Conservation (phyloP, 2,888 invertebrate species). For the Bhutanitis thaidina region DNA sequence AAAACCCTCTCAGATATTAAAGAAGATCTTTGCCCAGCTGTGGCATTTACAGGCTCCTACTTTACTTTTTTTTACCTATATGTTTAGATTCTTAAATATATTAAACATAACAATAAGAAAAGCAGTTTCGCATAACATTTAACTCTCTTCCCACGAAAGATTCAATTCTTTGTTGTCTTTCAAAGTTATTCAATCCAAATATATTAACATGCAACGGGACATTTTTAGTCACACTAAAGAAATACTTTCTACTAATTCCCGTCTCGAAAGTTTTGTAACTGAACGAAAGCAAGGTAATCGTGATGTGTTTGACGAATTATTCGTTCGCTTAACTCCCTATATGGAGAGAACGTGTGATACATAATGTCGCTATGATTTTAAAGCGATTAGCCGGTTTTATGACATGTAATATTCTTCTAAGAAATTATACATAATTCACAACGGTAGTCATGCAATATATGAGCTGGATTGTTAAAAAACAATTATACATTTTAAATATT, state of each 20-base stretch:
- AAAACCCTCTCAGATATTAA: too few species aligned
- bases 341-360: slow-evolving; percentile 34
- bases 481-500: too few species aligned
- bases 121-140: slow-evolving; percentile 1
- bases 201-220: slow-evolving; percentile 22
- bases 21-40: too few species aligned
- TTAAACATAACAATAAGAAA: too few species aligned
- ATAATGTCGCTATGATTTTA: slow-evolving; percentile 8
- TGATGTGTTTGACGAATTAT: slow-evolving; percentile 49
- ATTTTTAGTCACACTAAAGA: slow-evolving; percentile 15
- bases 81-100: too few species aligned
- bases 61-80: too few species aligned
- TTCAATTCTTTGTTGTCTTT: slow-evolving; percentile 9
- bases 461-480: too few species aligned
- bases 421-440: too few species aligned
- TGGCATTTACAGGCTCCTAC: too few species aligned
- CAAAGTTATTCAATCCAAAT: slow-evolving; percentile 16
- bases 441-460: too few species aligned
- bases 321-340: slow-evolving; percentile 35
- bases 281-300: slow-evolving; percentile 43
- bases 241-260: slow-evolving; percentile 54
- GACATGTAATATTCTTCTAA: slow-evolving; percentile 8
- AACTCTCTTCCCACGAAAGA: slow-evolving; percentile 10
- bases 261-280: slow-evolving; percentile 47
- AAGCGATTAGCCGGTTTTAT: slow-evolving; percentile 3